Conservation (phyloP, 2,888 invertebrate species). For the Oegoconia quadripuncta region DNA sequence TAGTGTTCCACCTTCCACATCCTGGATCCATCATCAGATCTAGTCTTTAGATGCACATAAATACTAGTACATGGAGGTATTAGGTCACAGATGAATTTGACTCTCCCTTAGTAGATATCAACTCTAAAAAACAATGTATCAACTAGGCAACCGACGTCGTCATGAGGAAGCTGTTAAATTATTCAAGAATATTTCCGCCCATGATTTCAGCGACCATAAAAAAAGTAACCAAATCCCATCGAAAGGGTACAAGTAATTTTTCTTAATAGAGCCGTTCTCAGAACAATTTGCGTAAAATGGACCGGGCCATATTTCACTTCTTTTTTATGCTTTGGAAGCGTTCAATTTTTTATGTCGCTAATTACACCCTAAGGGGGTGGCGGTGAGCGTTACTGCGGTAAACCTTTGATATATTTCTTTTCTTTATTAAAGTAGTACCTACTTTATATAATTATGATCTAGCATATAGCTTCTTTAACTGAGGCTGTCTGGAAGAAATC, state of each 20-base stretch:
- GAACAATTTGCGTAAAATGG: constrained; percentile 55
- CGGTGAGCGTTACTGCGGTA: constrained; percentile 21
- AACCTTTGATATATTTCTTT: constrained; percentile 9
- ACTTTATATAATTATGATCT: neutral
- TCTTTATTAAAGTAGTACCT: neutral
- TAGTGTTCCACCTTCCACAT: no score
- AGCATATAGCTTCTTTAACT: neutral
- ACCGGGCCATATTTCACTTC: constrained; percentile 56
- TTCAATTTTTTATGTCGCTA: constrained; percentile 62
- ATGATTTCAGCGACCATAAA: constrained; percentile 14
- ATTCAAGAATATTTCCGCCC: neutral
- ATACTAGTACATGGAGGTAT: no score
- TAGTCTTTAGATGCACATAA: no score
- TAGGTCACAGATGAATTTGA: no score
- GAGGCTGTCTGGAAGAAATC: no score
- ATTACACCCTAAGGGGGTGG: constrained; percentile 49
- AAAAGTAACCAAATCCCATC: constrained; percentile 26
- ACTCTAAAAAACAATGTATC: no score
- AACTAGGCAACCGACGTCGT: no score
- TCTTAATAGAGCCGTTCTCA: constrained; percentile 53
- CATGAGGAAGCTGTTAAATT: no score
- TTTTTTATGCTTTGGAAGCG: constrained; percentile 44
- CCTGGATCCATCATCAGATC: no score
- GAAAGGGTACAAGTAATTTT: constrained; percentile 41
- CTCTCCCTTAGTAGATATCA: neutral